A percentile compares a stretch with the other conserved stretches of the same genome.
Conservation (phyloP, 2,888 invertebrate species). For the Elmis aenea region DNA sequence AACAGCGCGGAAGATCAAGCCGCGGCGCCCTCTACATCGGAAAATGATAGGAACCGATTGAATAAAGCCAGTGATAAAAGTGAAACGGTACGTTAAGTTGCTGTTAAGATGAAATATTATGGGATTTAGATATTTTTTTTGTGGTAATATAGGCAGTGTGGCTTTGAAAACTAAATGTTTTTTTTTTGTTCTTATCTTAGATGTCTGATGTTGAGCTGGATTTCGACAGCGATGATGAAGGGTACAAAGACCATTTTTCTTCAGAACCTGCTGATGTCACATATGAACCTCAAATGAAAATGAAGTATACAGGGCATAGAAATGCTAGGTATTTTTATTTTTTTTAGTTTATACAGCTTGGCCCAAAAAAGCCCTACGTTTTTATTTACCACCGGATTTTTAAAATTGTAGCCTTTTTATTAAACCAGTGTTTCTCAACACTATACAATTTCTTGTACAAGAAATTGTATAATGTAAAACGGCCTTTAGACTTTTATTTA, state of each 20-base stretch:
- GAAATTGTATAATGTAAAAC: too few relatives aligned
- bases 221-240: slow-evolving; percentile 34
- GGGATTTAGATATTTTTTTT: background rate
- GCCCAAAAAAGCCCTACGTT: too few relatives aligned
- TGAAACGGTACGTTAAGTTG: slow-evolving; percentile 18
- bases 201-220: slow-evolving; percentile 39
- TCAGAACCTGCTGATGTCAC: slow-evolving; percentile 24
- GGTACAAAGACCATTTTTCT: slow-evolving; percentile 1
- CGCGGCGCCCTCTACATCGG: slow-evolving; percentile 31
- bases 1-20: slow-evolving; percentile 5
- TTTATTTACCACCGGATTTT: too few relatives aligned
- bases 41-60: slow-evolving; percentile 14
- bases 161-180: background rate
- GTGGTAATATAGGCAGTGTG: background rate
- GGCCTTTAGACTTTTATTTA: too few relatives aligned
- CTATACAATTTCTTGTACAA: too few relatives aligned
- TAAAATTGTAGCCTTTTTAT: too few relatives aligned
- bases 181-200: slow-evolving; percentile 14
- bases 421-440: too few relatives aligned
- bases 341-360: too few relatives aligned
- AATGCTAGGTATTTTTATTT: slow-evolving; percentile 72
- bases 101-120: background rate
- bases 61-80: slow-evolving; percentile 20
- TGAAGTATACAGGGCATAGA: slow-evolving; percentile 72
- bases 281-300: slow-evolving; percentile 54